These are phyloP conservation scores for Vombatus ursinus DNA, from an alignment of 2,113 vertebrate genomes.

Conservation along the genomic window DNA sequence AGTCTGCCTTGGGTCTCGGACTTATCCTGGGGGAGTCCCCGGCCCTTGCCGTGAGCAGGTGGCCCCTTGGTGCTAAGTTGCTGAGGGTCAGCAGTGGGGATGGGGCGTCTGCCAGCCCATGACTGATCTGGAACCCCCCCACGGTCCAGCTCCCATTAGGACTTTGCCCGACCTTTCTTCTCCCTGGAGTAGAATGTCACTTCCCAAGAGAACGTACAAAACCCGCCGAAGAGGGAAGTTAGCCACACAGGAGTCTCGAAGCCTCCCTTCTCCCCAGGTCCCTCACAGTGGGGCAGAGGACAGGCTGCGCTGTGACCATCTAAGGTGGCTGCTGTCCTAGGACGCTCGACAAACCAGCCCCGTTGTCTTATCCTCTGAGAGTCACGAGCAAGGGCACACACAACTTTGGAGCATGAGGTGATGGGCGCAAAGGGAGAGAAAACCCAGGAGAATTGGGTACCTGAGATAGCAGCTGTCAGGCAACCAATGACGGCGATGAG, in stretches of 20 bases:
- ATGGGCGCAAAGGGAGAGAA: background rate
- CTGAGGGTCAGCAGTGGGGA: background rate
- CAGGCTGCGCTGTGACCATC: background rate
- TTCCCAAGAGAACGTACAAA: background rate
- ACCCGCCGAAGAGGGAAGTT: background rate
- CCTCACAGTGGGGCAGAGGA: background rate
- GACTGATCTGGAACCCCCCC: background rate
- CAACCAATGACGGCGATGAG: background rate
- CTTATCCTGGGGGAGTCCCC: background rate
- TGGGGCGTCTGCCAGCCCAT: background rate
- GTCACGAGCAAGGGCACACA: background rate
- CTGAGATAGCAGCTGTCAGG: slow-evolving; percentile 55
- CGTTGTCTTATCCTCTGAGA: background rate
- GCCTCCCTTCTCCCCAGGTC: background rate
- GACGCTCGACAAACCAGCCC: background rate
- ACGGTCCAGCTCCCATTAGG: background rate
- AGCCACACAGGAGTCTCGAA: background rate
- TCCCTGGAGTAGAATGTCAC: background rate
- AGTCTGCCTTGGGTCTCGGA: background rate
- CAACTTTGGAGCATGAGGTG: background rate
- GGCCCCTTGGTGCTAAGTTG: background rate
- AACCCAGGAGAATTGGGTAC: slow-evolving; percentile 35
- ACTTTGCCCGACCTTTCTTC: background rate
- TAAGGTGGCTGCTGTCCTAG: background rate
- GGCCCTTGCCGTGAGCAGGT: background rate